Percentiles rank a stretch among this genome's conserved stretches.
phyloP scores from a whole-genome alignment of 2,888 invertebrate genomes.

The Mactromeris polynyma region DNA sequence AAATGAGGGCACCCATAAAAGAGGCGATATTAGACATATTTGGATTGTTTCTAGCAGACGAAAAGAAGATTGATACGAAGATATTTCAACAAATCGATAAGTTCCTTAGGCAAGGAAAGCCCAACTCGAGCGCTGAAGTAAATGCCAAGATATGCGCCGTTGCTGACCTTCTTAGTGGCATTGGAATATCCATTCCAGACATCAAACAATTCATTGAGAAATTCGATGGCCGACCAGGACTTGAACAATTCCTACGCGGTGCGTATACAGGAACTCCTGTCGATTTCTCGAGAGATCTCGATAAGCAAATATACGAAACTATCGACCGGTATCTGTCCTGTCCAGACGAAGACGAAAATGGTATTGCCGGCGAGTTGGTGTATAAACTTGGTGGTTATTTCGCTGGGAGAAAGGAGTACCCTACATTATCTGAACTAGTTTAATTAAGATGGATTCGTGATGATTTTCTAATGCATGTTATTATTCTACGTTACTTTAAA shows the following conservation, averaged over 20 bases:
- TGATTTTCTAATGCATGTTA: no score
- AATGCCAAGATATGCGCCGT: not conserved
- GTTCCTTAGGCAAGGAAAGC: not conserved
- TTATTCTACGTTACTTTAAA: no score
- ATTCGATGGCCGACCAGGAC: conserved; percentile 9
- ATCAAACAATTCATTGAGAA: not conserved
- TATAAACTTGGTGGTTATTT: conserved; percentile 30
- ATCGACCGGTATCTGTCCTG: conserved; percentile 10
- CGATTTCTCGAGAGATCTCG: conserved; percentile 15
- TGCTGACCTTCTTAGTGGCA: not conserved
- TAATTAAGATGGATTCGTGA: no score
- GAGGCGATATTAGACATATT: conserved; percentile 34
- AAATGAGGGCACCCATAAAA: conserved; percentile 36
- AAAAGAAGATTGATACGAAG: not conserved
- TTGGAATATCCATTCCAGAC: not conserved
- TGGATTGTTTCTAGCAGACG: not conserved
- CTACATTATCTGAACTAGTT: no score
- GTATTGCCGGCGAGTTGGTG: not conserved
- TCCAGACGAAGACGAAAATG: conserved; percentile 1
- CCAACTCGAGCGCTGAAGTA: not conserved
- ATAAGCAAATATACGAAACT: conserved; percentile 16
- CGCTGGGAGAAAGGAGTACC: not conserved
- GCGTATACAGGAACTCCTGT: conserved; percentile 4
- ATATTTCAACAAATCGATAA: conserved; percentile 8
- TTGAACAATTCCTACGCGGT: not conserved